Evolutionary conservation across 2,113 vertebrate genomes (phyloP).

Genomic region (Circaetus cinerascens): DNA sequence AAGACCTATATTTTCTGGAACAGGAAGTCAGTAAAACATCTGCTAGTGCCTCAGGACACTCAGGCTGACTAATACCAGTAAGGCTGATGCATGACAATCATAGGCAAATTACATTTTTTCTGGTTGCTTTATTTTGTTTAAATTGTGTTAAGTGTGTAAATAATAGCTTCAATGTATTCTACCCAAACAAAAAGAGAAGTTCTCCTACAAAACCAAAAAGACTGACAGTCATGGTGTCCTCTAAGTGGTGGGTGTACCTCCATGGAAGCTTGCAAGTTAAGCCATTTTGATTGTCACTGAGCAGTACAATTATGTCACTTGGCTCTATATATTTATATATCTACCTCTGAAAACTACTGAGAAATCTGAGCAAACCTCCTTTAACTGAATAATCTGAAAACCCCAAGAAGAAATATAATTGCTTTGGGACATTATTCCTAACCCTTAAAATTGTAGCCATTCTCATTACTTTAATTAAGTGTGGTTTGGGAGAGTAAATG

Average conservation of each 20-base stretch:
- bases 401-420: neutral
- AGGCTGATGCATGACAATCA: slow-evolving; percentile 48
- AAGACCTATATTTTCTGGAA: slow-evolving; percentile 25
- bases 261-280: neutral
- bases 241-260: neutral
- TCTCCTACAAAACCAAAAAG: neutral
- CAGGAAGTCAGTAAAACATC: slow-evolving; percentile 3
- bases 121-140: slow-evolving; percentile 59
- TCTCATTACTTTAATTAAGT: neutral
- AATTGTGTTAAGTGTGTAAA: slow-evolving; percentile 62
- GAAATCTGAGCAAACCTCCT: neutral
- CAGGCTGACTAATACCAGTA: slow-evolving; percentile 2
- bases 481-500: neutral
- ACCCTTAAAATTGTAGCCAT: neutral
- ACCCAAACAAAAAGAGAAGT: slow-evolving; percentile 25
- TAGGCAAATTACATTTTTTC: slow-evolving; percentile 49
- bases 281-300: neutral
- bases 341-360: neutral
- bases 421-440: neutral
- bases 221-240: neutral
- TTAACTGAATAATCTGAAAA: neutral
- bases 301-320: slow-evolving; percentile 1
- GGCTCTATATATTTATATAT: neutral
- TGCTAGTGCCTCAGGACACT: slow-evolving; percentile 24
- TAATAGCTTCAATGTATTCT: slow-evolving; percentile 44